Percentiles rank a stretch among this genome's conserved stretches.
Conservation (phyloP, 2,113 vertebrate species). For the Serilophus lunatus region DNA sequence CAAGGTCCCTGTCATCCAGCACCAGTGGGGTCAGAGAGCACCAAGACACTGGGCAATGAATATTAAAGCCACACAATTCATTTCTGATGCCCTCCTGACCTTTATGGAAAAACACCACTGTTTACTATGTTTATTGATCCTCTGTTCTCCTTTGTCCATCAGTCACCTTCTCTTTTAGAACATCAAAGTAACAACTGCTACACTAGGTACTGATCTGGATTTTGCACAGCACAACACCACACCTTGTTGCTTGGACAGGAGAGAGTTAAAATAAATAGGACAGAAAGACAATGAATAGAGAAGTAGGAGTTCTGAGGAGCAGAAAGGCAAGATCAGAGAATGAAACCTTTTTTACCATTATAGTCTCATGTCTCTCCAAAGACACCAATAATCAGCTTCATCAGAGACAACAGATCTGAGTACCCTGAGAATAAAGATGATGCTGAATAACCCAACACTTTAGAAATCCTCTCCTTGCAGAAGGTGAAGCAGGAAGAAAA, state of each 20-base stretch:
- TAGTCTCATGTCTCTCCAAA: neutral
- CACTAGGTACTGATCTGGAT: neutral
- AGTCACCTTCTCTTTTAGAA: neutral
- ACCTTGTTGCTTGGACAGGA: neutral
- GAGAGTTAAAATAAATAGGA: neutral
- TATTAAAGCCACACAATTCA: neutral
- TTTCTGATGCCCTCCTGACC: neutral
- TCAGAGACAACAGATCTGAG: neutral
- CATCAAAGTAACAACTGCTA: neutral
- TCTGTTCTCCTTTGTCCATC: neutral
- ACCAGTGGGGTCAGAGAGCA: neutral
- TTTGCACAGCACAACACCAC: neutral
- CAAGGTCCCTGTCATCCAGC: neutral
- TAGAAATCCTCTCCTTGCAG: neutral
- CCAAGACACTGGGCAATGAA: neutral
- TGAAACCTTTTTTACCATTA: neutral
- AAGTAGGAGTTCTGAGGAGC: neutral
- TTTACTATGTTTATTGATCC: conserved; percentile 12
- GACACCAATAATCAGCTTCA: neutral
- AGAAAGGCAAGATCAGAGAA: neutral
- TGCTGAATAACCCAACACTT: neutral
- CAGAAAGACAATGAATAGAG: neutral
- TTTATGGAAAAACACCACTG: neutral
- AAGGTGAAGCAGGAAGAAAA: neutral
- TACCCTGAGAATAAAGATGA: neutral